Base-by-base conservation (phyloP, 2,888 invertebrate genomes). In the Eumacrocentrus americanus region DNA sequence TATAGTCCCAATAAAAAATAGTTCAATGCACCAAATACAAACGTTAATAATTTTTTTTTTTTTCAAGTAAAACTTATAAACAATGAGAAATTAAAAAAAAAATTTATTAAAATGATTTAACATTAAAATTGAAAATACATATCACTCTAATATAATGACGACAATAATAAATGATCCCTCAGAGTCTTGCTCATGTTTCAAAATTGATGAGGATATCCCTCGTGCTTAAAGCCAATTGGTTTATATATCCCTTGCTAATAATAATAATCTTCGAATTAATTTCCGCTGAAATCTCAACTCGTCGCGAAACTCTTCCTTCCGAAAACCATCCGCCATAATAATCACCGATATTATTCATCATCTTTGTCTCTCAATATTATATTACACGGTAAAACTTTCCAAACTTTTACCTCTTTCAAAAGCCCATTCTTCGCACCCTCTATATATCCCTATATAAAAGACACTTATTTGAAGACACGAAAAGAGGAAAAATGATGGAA, bases 251-350 rank as follows among this genome's bases (percentile, higher is more conserved):
- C 52, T 25, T 37, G 29, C 5, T 29, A 29, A 29, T 29, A 29
- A 29, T 40, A 48, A 55, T 60, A 60, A 60, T 60, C 60, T 60
- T 50, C 34, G 20, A 60, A 60, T 60, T 60, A 60, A 60, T 60
- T 58, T 18, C 20, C 42, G 16, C 23, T 50, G 18, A 60, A 60
- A 60, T 59, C 59, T 29, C 59, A 20, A n/a, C 47, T n/a, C 11
- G n/a, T 23, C 25, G 9, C n/a, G 29, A 4, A 29, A 29, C 29
- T 29, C 29, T 29, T 29, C 5, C 9, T n/a, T n/a, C n/a, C n/a
- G n/a, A n/a, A n/a, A n/a, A n/a, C n/a, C n/a, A n/a, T n/a, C n/a
- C 2, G 9, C 20, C 2, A 18, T 20, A 42, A 18, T 42, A 18
- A 16, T 52, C 25, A 40, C 9, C 22, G 29, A n/a, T 18, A 16